Percentiles rank a stretch among this genome's conserved stretches.
Conservation (phyloP, 2,888 invertebrate species). For the Cantharis lateralis region DNA sequence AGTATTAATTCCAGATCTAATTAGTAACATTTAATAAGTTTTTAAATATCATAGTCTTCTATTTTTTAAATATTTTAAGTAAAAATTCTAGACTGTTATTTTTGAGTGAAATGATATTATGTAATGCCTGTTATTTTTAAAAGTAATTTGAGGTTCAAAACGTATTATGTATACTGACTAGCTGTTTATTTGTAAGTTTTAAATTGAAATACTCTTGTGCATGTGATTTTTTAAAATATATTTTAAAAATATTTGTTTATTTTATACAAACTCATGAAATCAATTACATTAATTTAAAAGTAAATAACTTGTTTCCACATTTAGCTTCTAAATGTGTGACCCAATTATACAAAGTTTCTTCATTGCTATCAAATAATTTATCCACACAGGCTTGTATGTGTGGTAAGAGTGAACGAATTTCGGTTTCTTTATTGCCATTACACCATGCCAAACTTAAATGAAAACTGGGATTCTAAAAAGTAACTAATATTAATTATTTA, state of each 20-base stretch:
- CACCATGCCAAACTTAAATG: slow-evolving; percentile 86
- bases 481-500: neutral
- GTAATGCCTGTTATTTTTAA: too few relatives aligned
- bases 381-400: slow-evolving; percentile 58
- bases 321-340: slow-evolving; percentile 69
- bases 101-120: neutral
- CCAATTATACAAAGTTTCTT: slow-evolving; percentile 56
- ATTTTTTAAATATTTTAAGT: neutral
- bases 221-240: neutral
- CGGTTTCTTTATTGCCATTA: slow-evolving; percentile 66
- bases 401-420: slow-evolving; percentile 58
- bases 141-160: neutral
- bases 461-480: slow-evolving; percentile 76
- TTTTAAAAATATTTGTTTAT: neutral
- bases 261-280: neutral
- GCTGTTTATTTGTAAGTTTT: neutral
- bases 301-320: slow-evolving; percentile 75
- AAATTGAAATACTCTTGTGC: neutral
- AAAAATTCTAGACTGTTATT: neutral
- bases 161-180: neutral
- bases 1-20: neutral
- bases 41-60: neutral
- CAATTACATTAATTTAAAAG: slow-evolving; percentile 53
- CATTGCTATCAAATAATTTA: slow-evolving; percentile 50
- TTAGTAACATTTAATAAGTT: neutral